These are phyloP conservation scores for Lycodopsis pacificus DNA, from an alignment of 2,797 vertebrate genomes.

Conservation along the genomic window DNA sequence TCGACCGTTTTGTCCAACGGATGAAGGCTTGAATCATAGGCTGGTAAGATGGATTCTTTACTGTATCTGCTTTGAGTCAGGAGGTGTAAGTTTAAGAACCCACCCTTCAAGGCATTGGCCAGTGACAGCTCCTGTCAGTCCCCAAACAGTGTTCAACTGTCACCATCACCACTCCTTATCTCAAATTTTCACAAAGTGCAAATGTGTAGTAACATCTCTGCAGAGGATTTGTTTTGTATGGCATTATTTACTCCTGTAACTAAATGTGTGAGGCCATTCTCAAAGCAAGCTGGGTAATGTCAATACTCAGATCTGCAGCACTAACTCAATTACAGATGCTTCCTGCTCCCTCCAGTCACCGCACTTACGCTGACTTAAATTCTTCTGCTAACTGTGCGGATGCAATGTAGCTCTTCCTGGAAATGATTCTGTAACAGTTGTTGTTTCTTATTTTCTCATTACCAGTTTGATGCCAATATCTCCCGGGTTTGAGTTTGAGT, in stretches of 20 bases:
- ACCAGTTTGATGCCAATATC: constrained; percentile 45
- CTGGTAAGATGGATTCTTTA: neutral
- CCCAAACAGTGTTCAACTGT: constrained; percentile 15
- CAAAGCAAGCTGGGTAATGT: constrained; percentile 41
- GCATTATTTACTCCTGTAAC: constrained; percentile 12
- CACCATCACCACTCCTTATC: constrained; percentile 11
- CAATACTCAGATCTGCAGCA: constrained; percentile 36
- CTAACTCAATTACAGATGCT: constrained; percentile 60
- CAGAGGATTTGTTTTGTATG: constrained; percentile 7
- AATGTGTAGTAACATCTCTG: no score
- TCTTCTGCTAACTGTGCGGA: constrained; percentile 8
- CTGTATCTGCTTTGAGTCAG: constrained; percentile 5
- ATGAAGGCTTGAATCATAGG: neutral
- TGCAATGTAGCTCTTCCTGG: neutral
- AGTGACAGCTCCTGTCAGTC: neutral
- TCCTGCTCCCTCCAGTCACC: constrained; percentile 46
- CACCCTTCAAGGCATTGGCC: neutral
- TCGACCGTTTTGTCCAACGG: neutral
- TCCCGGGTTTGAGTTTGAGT: constrained; percentile 35
- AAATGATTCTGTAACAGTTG: constrained; percentile 30
- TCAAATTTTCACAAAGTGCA: constrained; percentile 8
- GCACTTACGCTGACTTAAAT: constrained; percentile 20
- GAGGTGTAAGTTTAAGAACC: constrained; percentile 8
- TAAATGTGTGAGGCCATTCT: constrained; percentile 11
- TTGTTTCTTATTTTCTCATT: constrained; percentile 25